Evolutionary conservation across 2,797 vertebrate genomes (phyloP), one percentile per base, ranked within the genome.

Genomic region (Anolis apletophallus): DNA sequence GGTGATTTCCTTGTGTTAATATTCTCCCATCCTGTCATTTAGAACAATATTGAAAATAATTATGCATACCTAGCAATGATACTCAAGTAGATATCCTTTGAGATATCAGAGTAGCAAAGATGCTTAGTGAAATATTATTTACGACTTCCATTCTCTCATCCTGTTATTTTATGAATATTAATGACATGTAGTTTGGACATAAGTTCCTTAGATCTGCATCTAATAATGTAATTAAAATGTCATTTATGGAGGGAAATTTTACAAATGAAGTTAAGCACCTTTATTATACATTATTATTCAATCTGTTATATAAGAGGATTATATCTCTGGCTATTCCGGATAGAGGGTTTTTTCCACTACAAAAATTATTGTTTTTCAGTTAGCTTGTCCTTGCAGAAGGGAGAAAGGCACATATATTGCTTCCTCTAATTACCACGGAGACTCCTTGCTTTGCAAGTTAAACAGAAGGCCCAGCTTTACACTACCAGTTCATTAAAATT

Each of bases 171-270:
- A 93, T 57, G 83, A 88, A 86, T 50, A 81, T 85, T 91, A 89
- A 90, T 88, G 82, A 87, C 85, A 82, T 0, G 8, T 89, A 87
- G 82, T 40, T 87, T 93, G 61, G 88, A 86, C 80, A 55, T 89
- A 94, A 88, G 90, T 93, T 94, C 73, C 93, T 87, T 90, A 93
- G 88, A 88, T 84, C 92, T 93, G 91, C 90, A 93, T 90, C 83
- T 90, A 87, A 91, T 89, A 81, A 73, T 80, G 81, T 91, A 94
- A 94, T 94, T 94, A 92, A 94, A 93, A 92, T 94, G 92, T 89
- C 87, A 91, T 89, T 88, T 93, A 88, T 88, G 88, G 89, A 91
- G 85, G 90, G 78, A 85, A 88, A 91, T 89, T 89, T 94, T 94
- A 87, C 91, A 94, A 94, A 94, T 59, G 91, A 93, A 90, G 85